Conservation (phyloP, 2,888 invertebrate species). For the Acanthacorydalis orientalis region DNA sequence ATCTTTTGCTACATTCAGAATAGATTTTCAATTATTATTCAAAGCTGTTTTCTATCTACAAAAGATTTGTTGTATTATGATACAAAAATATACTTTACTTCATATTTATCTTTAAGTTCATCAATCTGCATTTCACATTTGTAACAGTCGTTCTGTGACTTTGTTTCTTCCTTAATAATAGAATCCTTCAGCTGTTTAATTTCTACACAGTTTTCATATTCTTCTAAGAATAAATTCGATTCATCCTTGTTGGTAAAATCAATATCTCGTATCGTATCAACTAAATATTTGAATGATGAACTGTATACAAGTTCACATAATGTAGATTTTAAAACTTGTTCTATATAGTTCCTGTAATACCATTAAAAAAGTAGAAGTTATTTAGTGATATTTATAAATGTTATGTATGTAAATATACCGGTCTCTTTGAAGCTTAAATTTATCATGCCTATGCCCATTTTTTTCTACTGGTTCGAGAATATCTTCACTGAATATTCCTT, state of each 20-base stretch:
- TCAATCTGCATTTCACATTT: background rate
- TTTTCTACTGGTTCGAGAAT: background rate
- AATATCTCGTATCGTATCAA: background rate
- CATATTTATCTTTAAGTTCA: background rate
- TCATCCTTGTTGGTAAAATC: background rate
- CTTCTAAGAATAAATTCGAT: background rate
- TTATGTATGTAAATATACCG: background rate
- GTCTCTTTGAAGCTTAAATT: background rate
- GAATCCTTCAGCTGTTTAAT: background rate
- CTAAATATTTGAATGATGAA: background rate
- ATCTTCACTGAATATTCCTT: no score
- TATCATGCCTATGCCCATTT: background rate
- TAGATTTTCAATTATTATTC: no score
- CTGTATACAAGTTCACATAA: background rate
- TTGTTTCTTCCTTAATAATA: background rate
- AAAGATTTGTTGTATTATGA: no score
- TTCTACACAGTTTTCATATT: background rate
- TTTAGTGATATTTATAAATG: background rate
- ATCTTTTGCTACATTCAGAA: no score
- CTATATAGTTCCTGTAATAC: background rate
- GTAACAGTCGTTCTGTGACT: background rate
- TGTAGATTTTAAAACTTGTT: background rate
- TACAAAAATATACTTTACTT: background rate
- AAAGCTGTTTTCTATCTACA: no score
- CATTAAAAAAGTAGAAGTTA: background rate